These are phyloP conservation scores for Colistium nudipinnis DNA, from an alignment of 2,113 vertebrate genomes.

Conservation along the genomic window DNA sequence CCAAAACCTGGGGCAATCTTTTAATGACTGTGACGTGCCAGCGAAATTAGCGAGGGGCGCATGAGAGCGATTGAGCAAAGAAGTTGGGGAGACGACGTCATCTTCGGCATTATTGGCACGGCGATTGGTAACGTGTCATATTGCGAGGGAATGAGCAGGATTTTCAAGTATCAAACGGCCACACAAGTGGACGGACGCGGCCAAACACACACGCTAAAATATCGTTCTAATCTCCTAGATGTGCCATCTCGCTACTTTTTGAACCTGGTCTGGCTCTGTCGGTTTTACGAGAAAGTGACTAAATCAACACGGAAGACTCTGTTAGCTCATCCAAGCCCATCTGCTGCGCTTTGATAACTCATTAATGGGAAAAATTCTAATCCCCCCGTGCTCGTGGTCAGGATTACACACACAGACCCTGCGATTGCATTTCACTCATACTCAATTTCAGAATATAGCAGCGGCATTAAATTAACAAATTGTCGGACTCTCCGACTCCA, in stretches of 20 bases:
- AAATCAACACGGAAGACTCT: slow-evolving; percentile 76
- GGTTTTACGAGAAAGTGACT: slow-evolving; percentile 76
- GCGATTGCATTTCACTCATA: slow-evolving; percentile 71
- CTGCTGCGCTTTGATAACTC: slow-evolving; percentile 81
- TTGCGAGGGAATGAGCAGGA: slow-evolving; percentile 51
- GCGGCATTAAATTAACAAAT: slow-evolving; percentile 73
- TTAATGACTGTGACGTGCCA: slow-evolving; percentile 17
- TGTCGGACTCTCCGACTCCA: slow-evolving; percentile 58
- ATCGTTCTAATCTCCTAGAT: slow-evolving; percentile 51
- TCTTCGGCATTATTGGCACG: slow-evolving; percentile 25
- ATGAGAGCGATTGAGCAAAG: slow-evolving; percentile 21
- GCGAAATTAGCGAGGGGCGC: slow-evolving; percentile 12
- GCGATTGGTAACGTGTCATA: slow-evolving; percentile 45
- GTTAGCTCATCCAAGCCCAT: slow-evolving; percentile 77
- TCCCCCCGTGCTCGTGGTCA: slow-evolving; percentile 73
- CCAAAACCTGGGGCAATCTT: slow-evolving; percentile 40
- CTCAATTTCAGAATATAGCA: slow-evolving; percentile 68
- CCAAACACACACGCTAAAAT: slow-evolving; percentile 9
- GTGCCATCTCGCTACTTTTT: slow-evolving; percentile 58
- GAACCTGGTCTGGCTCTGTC: slow-evolving; percentile 63
- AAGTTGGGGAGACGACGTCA: slow-evolving; percentile 14
- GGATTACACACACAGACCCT: slow-evolving; percentile 73
- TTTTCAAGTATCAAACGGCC: slow-evolving; percentile 47
- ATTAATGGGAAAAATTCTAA: slow-evolving; percentile 78
- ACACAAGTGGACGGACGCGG: slow-evolving; percentile 34